Evolutionary conservation across 2,113 vertebrate species (phyloP).

Genomic region (Centropus unirufus): DNA sequence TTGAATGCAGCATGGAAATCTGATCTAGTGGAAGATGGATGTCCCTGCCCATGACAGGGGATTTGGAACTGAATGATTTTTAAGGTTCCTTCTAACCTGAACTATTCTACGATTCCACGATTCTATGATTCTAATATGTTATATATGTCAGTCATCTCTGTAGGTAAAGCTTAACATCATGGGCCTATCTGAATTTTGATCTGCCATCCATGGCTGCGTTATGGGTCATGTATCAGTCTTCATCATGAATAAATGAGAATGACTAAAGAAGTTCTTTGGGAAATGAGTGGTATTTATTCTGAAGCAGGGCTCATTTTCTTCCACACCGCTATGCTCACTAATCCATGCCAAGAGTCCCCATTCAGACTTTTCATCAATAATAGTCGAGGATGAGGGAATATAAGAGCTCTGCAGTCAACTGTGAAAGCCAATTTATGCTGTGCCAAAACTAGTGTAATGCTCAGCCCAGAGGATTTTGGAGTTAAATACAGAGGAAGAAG

Average conservation of each 20-base stretch:
- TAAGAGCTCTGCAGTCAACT: neutral
- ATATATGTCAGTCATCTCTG: neutral
- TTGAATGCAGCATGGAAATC: too few species aligned
- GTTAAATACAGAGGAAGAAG: slow-evolving; percentile 48
- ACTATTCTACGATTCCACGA: too few species aligned
- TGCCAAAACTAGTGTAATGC: slow-evolving; percentile 61
- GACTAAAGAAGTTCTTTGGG: slow-evolving; percentile 9
- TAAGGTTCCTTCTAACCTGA: too few species aligned
- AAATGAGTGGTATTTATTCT: neutral
- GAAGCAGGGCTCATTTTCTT: neutral
- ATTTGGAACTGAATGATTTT: too few species aligned
- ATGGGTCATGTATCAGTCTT: neutral
- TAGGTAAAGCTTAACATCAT: neutral
- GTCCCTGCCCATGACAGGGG: too few species aligned
- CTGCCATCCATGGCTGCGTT: neutral
- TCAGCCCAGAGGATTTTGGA: slow-evolving; percentile 35
- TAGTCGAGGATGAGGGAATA: slow-evolving; percentile 31
- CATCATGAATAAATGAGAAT: neutral
- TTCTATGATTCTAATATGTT: neutral
- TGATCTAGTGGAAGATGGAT: too few species aligned
- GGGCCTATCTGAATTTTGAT: neutral
- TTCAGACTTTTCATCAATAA: slow-evolving; percentile 37
- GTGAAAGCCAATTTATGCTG: slow-evolving; percentile 55
- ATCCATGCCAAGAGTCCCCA: slow-evolving; percentile 3
- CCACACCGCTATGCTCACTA: neutral